Evolutionary conservation across 2,888 invertebrate genomes (phyloP), one percentile per base, ranked within the genome.

Genomic region (Octodonta nipae): DNA sequence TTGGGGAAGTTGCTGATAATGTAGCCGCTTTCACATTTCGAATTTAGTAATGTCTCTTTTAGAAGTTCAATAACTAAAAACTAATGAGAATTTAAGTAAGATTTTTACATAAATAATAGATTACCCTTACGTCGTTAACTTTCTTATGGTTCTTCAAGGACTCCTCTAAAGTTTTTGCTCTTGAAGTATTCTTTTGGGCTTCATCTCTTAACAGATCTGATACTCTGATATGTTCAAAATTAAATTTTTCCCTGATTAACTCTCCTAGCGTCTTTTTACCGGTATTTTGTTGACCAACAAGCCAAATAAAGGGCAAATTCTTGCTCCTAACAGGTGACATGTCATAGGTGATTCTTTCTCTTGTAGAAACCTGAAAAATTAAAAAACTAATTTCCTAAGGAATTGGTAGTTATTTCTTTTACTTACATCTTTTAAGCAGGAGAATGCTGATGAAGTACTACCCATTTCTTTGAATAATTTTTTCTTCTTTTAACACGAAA

Each of bases 1-100:
- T 62, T 65, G 5, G 73, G 73, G 53, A 73, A 73, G 8, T 70
- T 69, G 6, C 69, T 68, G 25, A 72, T 52, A 11, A 72, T 63
- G 46, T 65, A 72, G 1, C 71, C 71, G 24, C 62, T 65, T 1
- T 65, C 60, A 2, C 61, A 63, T 24, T 30, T 25, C 3, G 63
- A 57, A 30, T 63, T 45, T 35, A 71, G 52, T 66, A 72, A 67
- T 27, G 65, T 61, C 48, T 71, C 71, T 46, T 71, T 71, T 40
- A 72, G 63, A 35, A 72, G 52, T 43, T 72, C 69, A 13, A 71
- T 62, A 39, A 67, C 66, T 28, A 67, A 43, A 58, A 65, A 64
- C 71, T 71, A 52, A 2, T 53, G 13, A 4, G 4, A 20, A 20
- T 20, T 20, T 20, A 20, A 20, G 20, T n/a, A 20, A 20, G 7